Conservation (phyloP, 2,888 invertebrate genomes). For the Campoletis raptor region DNA sequence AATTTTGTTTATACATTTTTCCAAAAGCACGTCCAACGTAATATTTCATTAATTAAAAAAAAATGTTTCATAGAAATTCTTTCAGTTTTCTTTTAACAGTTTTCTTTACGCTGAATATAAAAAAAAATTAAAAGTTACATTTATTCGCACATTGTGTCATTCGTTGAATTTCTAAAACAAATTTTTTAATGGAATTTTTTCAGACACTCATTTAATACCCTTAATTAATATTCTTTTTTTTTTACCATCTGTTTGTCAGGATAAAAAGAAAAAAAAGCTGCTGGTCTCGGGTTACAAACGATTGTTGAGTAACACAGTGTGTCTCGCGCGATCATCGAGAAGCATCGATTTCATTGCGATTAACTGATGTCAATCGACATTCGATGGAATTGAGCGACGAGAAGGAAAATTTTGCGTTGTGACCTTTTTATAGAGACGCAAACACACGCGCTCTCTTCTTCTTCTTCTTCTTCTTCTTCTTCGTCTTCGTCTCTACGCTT, state of each 20-base stretch:
- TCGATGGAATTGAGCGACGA: neutral
- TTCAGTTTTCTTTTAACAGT: too few species aligned
- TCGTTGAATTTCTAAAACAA: neutral
- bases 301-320: neutral
- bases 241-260: neutral
- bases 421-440: neutral
- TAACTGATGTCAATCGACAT: slow-evolving; percentile 1
- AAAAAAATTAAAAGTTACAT: too few species aligned
- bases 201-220: neutral
- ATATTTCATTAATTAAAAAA: too few species aligned
- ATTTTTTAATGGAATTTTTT: neutral
- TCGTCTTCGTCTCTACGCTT: neutral
- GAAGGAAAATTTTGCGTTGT: neutral
- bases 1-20: too few species aligned
- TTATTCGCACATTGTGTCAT: too few species aligned
- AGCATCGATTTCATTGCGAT: slow-evolving; percentile 13
- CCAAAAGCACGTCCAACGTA: too few species aligned
- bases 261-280: neutral
- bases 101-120: too few species aligned
- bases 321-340: neutral
- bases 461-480: slow-evolving; percentile 1
- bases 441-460: neutral
- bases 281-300: neutral
- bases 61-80: too few species aligned
- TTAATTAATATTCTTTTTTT: neutral